phyloP scores from a whole-genome alignment of 92 coral and sea anemone species.

The Bergia sp. region DNA sequence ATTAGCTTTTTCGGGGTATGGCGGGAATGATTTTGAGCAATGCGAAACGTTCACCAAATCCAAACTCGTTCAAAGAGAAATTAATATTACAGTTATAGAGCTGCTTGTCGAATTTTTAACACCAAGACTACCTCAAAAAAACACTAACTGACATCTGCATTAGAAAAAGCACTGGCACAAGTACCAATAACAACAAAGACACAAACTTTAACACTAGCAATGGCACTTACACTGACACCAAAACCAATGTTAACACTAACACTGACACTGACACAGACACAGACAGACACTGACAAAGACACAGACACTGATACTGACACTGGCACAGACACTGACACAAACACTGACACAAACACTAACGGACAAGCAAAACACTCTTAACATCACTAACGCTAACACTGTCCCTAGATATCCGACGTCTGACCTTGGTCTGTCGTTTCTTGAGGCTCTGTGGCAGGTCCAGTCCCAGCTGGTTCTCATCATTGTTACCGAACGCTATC shows the following conservation, averaged over 20 bases:
- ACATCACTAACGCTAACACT: background rate
- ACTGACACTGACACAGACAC: no score
- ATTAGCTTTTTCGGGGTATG: background rate
- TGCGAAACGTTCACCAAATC: background rate
- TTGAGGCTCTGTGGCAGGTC: constrained; percentile 86
- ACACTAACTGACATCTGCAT: background rate
- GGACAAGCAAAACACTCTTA: background rate
- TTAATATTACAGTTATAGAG: background rate
- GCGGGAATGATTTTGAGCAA: background rate
- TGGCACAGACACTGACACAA: background rate
- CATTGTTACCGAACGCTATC: constrained; percentile 96
- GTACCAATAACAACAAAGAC: background rate
- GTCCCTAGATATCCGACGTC: background rate
- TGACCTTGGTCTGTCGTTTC: constrained; percentile 82
- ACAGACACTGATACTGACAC: background rate
- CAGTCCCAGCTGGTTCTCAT: constrained; percentile 89
- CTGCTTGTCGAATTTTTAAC: background rate
- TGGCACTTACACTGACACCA: background rate
- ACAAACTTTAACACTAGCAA: background rate
- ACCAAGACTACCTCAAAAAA: no score
- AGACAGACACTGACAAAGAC: background rate
- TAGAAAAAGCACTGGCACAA: background rate
- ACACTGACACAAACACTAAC: background rate
- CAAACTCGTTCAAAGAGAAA: background rate
- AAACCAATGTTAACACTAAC: background rate